Base-by-base conservation (phyloP, 1,140 invertebrate species). In the Vanessa atalanta region DNA sequence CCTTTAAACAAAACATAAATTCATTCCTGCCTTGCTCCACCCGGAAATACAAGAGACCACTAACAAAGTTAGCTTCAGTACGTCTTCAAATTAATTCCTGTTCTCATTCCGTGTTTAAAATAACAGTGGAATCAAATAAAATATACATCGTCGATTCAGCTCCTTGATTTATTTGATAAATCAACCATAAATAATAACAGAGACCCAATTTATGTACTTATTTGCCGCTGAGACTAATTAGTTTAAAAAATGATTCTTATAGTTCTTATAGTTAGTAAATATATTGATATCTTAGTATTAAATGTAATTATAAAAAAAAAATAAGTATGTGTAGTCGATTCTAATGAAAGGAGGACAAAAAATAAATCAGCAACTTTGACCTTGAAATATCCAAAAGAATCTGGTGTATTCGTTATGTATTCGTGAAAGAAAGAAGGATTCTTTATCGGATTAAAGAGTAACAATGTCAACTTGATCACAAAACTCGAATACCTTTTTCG, bases 41-140 rank as follows among this genome's bases (percentile, higher is more conserved):
- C 16, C 55, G 55, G 23, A 57, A 20, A 26, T 57, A 26, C 55
- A 1, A 26, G 20, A 57, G 55, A 23, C 55, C 55, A 57, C 55
- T 57, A 57, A 57, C 55, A 57, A 23, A 57, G 55, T 57, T 57
- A 57, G 55, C 20, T 57, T 20, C 55, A 26, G 55, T 20, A 57
- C 55, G 55, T 57, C 55, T 57, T 57, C 7, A 57, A 13, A 57
- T 16, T 23, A 57, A 57, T 57, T 57, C 55, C 55, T 26, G 23
- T 26, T 23, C 23, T 26, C 11, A 23, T 57, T 57, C 20, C 23
- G 20, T 9, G 23, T 57, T 23, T 51, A 15, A 57, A 57, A 57
- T 57, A 55, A 9, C 16, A 55, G 12, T 53, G 15, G 8, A 57
- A 26, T n/a, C 50, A 57, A 57, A 57, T 57, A 20, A 57, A 51